Evolutionary conservation across 2,113 vertebrate genomes (phyloP).

Genomic region (Turdus rufiventris): DNA sequence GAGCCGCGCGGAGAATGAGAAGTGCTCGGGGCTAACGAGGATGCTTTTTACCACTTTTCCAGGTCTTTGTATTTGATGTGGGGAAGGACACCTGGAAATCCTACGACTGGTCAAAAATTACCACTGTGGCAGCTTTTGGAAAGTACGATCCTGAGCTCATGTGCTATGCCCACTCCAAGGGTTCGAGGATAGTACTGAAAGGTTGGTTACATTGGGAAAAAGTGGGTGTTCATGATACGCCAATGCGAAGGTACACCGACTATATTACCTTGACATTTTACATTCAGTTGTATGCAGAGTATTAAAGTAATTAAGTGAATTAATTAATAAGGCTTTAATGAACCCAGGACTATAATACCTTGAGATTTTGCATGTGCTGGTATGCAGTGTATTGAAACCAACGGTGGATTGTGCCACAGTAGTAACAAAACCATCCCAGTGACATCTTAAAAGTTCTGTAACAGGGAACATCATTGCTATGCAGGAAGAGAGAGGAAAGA

Average conservation of each 20-base stretch:
- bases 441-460: background rate
- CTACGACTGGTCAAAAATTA: slow-evolving; percentile 91
- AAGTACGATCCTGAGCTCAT: slow-evolving; percentile 87
- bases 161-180: slow-evolving; percentile 89
- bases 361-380: background rate
- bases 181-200: slow-evolving; percentile 87
- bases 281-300: background rate
- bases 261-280: background rate
- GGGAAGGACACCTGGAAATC: slow-evolving; percentile 84
- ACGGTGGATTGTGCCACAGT: background rate
- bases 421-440: background rate
- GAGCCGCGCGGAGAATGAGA: rapidly evolving
- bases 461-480: background rate
- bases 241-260: background rate
- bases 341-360: background rate
- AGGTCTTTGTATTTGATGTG: slow-evolving; percentile 93
- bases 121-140: slow-evolving; percentile 88
- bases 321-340: background rate
- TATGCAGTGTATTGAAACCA: background rate
- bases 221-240: rapidly evolving
- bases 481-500: background rate
- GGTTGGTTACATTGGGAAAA: slow-evolving; percentile 66
- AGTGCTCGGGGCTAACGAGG: background rate
- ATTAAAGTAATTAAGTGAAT: background rate
- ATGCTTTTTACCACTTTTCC: background rate